phyloP scores from a whole-genome alignment of 2,113 vertebrate genomes.

The Chiloscyllium plagiosum region DNA sequence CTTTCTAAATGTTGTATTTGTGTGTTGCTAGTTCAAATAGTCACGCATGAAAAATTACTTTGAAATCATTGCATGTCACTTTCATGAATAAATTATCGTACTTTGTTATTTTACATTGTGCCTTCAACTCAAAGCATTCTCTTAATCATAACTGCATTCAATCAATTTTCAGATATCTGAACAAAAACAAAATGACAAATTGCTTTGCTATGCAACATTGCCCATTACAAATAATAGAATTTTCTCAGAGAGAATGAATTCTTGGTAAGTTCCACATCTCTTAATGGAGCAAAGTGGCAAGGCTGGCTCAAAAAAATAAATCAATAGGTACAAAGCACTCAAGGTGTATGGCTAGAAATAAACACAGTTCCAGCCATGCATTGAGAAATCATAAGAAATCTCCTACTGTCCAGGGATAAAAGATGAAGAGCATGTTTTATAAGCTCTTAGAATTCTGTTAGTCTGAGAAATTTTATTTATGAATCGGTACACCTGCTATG shows the following conservation, averaged over 20 bases:
- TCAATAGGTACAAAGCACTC: not conserved
- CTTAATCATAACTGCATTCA: not conserved
- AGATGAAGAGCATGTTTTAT: not conserved
- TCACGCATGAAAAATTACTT: not conserved
- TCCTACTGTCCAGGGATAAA: not conserved
- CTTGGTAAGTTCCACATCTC: not conserved
- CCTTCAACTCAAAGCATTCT: not conserved
- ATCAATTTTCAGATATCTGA: not conserved
- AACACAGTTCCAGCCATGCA: not conserved
- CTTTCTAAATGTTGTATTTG: not conserved
- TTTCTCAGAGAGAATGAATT: not conserved
- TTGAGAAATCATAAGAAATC: not conserved
- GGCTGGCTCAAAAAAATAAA: not conserved
- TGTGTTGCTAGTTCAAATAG: not conserved
- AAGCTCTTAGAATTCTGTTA: not conserved
- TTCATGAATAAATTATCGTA: not conserved
- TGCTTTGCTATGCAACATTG: not conserved
- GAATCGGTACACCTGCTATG: not conserved
- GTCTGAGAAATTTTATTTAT: not conserved
- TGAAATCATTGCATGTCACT: not conserved
- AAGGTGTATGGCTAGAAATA: not conserved
- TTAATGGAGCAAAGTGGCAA: not conserved
- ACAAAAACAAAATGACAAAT: not conserved
- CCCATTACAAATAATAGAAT: not conserved
- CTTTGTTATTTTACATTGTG: not conserved